Conservation (phyloP, 2,113 vertebrate species). For the Saccopteryx bilineata region DNA sequence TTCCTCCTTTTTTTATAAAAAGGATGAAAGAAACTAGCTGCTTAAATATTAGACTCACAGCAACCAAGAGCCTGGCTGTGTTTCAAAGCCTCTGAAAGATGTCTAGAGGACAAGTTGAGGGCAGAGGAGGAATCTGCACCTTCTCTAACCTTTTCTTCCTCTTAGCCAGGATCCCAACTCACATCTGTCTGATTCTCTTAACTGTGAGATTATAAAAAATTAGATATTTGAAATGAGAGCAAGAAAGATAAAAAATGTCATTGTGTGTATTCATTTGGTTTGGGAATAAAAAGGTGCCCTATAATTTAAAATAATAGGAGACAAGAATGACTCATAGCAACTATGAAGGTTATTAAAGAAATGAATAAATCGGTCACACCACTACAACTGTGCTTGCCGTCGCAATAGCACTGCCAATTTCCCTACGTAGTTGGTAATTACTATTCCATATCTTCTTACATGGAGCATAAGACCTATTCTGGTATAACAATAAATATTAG, state of each 20-base stretch:
- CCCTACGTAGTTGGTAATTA: not conserved
- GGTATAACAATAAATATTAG: slow-evolving; percentile 67
- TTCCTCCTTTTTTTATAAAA: slow-evolving; percentile 22
- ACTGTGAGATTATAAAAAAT: slow-evolving; percentile 70
- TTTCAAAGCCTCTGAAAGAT: slow-evolving; percentile 43
- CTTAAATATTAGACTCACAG: slow-evolving; percentile 39
- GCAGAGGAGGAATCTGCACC: not conserved
- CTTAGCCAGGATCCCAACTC: slow-evolving; percentile 51
- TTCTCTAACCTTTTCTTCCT: slow-evolving; percentile 40
- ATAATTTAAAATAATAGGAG: slow-evolving; percentile 71
- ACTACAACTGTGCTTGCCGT: slow-evolving; percentile 26
- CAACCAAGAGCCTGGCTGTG: not conserved
- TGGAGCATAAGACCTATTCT: slow-evolving; percentile 56
- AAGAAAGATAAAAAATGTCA: slow-evolving; percentile 62
- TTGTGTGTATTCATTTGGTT: slow-evolving; percentile 73
- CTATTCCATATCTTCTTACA: slow-evolving; percentile 45
- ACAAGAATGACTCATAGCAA: slow-evolving; percentile 68
- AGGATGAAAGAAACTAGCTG: not conserved
- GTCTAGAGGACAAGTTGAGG: not conserved
- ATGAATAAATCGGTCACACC: slow-evolving; percentile 56
- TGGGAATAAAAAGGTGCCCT: slow-evolving; percentile 58
- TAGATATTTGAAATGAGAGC: slow-evolving; percentile 62
- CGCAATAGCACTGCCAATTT: slow-evolving; percentile 31
- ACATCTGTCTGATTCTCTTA: slow-evolving; percentile 54
- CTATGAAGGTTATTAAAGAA: slow-evolving; percentile 66